Percentiles rank a stretch among this genome's conserved stretches.
These are phyloP conservation scores for Calephelis virginiensis DNA, from an alignment of 1,140 invertebrate species.

Conservation along the genomic window DNA sequence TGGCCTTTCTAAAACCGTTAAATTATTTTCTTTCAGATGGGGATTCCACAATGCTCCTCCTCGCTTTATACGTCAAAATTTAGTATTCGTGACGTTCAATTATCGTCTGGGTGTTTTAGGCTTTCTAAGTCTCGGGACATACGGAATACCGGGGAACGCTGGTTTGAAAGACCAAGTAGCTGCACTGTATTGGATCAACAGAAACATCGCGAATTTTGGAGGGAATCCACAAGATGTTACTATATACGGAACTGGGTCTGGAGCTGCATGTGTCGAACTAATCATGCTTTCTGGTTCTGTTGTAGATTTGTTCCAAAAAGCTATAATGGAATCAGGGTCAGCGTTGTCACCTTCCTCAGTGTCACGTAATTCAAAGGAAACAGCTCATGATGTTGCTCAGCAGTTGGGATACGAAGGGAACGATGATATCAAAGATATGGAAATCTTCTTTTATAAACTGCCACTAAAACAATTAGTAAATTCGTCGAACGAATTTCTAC, in stretches of 20 bases:
- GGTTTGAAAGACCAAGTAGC: conserved; percentile 87
- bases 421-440: conserved; percentile 26
- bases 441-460: conserved; percentile 40
- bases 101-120: conserved; percentile 80
- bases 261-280: conserved; percentile 58
- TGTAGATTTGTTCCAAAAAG: conserved; percentile 47
- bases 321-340: conserved; percentile 59
- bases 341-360: conserved; percentile 51
- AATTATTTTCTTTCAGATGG: conserved; percentile 49
- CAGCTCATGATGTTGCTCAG: conserved; percentile 36
- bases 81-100: conserved; percentile 58
- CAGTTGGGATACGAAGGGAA: conserved; percentile 42
- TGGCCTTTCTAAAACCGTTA: background rate
- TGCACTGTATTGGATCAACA: conserved; percentile 86
- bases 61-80: conserved; percentile 40
- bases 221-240: conserved; percentile 83
- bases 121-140: conserved; percentile 82
- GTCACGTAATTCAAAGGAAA: conserved; percentile 38
- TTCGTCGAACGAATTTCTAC: conserved; percentile 41
- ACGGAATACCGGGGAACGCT: conserved; percentile 83
- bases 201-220: conserved; percentile 85
- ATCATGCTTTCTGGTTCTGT: conserved; percentile 47
- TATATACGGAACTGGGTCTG: conserved; percentile 83
- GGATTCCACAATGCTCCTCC: conserved; percentile 40
- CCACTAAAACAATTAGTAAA: conserved; percentile 32